A percentile compares a stretch with the other conserved stretches of the same genome.
These are phyloP conservation scores for Bombus balteatus DNA, from an alignment of 1,140 invertebrate species.

Conservation along the genomic window DNA sequence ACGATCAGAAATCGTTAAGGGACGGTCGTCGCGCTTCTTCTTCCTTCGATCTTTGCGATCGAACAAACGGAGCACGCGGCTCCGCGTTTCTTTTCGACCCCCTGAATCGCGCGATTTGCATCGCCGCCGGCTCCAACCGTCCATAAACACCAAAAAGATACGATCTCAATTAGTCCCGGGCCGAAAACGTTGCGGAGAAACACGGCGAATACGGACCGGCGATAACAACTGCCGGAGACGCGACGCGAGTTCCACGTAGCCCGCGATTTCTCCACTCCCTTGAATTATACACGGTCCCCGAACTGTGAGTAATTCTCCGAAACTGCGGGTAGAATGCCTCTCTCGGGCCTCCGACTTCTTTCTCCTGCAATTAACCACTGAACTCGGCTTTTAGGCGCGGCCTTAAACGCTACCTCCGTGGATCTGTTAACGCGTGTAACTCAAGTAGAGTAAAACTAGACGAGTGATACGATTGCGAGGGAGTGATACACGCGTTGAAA, in stretches of 20 bases:
- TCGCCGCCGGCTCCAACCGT: constrained; percentile 23
- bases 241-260: constrained; percentile 53
- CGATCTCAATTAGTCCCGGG: constrained; percentile 67
- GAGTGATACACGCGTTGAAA: too few relatives aligned
- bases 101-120: not conserved
- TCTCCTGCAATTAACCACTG: constrained; percentile 4
- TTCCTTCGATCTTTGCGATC: constrained; percentile 3
- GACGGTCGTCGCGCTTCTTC: not conserved
- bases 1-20: constrained; percentile 11
- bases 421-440: not conserved
- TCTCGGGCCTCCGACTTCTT: not conserved
- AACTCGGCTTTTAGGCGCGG: not conserved
- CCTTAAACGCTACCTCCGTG: not conserved
- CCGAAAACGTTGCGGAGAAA: constrained; percentile 37
- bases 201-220: constrained; percentile 35
- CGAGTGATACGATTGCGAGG: not conserved
- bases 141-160: constrained; percentile 64
- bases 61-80: constrained; percentile 15
- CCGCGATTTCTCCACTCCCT: constrained; percentile 11
- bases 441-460: too few relatives aligned
- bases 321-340: constrained; percentile 1
- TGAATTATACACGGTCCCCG: constrained; percentile 28
- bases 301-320: constrained; percentile 53
- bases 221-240: constrained; percentile 59
- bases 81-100: not conserved